These are phyloP conservation scores for Podarcis lilfordi DNA, from an alignment of 2,797 vertebrate genomes.

Conservation along the genomic window DNA sequence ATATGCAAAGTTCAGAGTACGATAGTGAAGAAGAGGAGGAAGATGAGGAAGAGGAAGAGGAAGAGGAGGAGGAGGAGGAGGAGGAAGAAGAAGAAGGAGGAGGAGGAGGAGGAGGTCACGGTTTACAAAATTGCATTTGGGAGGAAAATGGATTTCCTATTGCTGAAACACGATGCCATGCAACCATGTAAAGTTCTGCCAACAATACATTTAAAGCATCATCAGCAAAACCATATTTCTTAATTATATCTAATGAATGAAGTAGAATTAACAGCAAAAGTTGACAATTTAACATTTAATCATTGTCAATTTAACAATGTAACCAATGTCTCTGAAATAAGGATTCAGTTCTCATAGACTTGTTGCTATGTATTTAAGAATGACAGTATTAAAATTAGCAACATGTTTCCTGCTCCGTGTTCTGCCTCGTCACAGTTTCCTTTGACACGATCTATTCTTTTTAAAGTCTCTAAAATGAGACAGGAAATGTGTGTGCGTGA, in stretches of 20 bases:
- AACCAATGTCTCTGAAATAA: not conserved
- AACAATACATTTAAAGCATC: not conserved
- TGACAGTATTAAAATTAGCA: constrained; percentile 23
- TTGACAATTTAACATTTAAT: not conserved
- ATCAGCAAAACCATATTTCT: not conserved
- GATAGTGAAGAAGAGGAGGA: not conserved
- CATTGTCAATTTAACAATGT: too few relatives aligned
- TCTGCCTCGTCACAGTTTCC: not conserved
- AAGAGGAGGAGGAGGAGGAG: too few relatives aligned
- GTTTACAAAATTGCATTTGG: not conserved
- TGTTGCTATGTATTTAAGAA: not conserved
- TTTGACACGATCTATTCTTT: constrained; percentile 18
- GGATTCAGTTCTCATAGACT: constrained; percentile 9
- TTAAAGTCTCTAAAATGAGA: not conserved
- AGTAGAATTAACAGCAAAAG: constrained; percentile 15
- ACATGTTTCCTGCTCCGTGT: not conserved
- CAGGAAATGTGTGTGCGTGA: not conserved
- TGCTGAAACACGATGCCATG: constrained; percentile 1
- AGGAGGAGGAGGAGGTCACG: too few relatives aligned
- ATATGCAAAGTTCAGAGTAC: not conserved
- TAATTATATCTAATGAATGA: not conserved
- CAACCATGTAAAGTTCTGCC: not conserved
- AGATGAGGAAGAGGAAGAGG: too few relatives aligned
- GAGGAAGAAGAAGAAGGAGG: too few relatives aligned
- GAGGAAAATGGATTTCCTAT: not conserved